Evolutionary conservation across 2,113 vertebrate species (phyloP).

Genomic region (Platysternon megacephalum): DNA sequence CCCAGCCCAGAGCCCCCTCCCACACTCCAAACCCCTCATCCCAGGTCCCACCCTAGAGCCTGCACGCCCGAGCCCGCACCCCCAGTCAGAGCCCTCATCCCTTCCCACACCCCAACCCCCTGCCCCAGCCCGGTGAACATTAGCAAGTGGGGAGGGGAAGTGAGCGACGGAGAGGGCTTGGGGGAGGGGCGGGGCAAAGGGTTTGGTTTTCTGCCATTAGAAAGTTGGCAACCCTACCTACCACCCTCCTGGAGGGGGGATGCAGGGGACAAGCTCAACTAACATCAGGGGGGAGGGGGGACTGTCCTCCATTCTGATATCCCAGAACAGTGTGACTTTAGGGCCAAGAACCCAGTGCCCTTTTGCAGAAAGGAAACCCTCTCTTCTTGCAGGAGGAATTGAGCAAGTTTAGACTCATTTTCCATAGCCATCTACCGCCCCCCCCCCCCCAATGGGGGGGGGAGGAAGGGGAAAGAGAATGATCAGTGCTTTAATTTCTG

Average conservation of each 20-base stretch:
- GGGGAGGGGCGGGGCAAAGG: too few species aligned
- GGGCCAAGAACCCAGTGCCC: accelerated
- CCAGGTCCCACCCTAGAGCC: too few species aligned
- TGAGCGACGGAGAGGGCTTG: too few species aligned
- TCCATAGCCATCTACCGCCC: neutral
- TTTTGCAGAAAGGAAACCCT: accelerated
- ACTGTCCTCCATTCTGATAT: neutral
- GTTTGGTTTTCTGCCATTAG: too few species aligned
- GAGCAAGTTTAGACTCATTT: neutral
- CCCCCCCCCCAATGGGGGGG: too few species aligned
- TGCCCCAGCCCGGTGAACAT: too few species aligned
- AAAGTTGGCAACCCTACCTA: neutral
- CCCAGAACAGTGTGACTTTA: accelerated
- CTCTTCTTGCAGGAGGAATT: accelerated
- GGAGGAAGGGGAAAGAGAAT: accelerated
- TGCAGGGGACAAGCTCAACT: neutral
- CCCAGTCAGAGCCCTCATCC: too few species aligned
- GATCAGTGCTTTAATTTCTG: accelerated
- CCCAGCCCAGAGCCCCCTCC: too few species aligned
- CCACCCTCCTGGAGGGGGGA: accelerated
- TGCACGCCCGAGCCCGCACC: too few species aligned
- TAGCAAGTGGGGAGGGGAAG: too few species aligned
- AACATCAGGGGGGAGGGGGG: neutral
- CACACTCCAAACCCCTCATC: too few species aligned
- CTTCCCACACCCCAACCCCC: too few species aligned